phyloP scores from a whole-genome alignment of 2,113 vertebrate genomes.

The Jacana jacana region DNA sequence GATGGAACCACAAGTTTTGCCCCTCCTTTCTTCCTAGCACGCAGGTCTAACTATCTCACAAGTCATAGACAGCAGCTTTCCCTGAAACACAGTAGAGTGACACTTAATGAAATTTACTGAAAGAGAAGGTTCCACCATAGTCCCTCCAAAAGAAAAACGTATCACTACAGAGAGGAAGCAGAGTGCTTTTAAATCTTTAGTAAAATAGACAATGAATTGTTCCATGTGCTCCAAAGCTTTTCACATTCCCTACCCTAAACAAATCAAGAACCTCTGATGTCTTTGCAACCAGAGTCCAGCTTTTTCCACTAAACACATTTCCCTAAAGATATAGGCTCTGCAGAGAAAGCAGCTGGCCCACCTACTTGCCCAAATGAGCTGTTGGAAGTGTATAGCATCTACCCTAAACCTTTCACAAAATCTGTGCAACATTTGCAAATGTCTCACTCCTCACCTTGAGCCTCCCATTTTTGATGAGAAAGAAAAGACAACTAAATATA shows the following conservation, averaged over 20 bases:
- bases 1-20: neutral
- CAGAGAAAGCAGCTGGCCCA: neutral
- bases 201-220: neutral
- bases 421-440: neutral
- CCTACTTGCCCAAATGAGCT: neutral
- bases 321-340: neutral
- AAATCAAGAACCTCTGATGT: neutral
- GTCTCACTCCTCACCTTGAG: neutral
- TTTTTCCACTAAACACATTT: neutral
- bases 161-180: neutral
- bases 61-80: neutral
- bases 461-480: neutral
- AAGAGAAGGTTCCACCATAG: neutral
- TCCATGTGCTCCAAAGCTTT: neutral
- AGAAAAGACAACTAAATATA: neutral
- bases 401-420: neutral
- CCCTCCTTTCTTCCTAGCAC: neutral
- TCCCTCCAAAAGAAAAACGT: neutral
- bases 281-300: neutral
- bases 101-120: neutral
- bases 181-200: neutral
- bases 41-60: neutral
- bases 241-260: neutral
- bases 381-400: neutral
- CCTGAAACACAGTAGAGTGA: neutral